Evolutionary conservation across 2,797 vertebrate genomes (phyloP).

Genomic region (Molothrus ater): DNA sequence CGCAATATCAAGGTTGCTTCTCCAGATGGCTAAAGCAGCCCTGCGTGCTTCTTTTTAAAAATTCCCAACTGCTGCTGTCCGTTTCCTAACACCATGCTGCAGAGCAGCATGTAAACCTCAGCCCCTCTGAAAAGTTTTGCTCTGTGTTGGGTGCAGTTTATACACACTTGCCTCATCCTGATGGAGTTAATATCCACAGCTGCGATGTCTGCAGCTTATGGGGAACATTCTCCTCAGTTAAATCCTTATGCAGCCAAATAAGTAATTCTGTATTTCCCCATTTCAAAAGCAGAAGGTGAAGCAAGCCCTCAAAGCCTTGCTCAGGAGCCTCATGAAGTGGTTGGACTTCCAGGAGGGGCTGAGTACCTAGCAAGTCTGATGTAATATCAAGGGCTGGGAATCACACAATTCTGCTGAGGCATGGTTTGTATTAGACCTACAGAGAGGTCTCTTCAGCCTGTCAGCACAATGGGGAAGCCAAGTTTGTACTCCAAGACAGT

Average conservation of each 20-base stretch:
- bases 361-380: background rate
- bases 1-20: background rate
- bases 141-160: background rate
- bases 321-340: background rate
- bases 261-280: background rate
- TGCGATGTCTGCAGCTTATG: background rate
- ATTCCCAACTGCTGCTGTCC: background rate
- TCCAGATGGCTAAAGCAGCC: constrained; percentile 26
- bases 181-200: background rate
- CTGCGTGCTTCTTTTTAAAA: constrained; percentile 3
- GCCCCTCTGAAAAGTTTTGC: background rate
- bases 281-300: background rate
- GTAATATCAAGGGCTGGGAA: background rate
- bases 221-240: background rate
- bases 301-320: background rate
- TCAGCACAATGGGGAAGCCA: background rate
- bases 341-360: background rate
- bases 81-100: background rate
- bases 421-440: background rate
- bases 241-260: background rate
- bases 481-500: background rate
- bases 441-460: background rate
- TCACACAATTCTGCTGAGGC: background rate
- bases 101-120: background rate
- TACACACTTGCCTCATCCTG: background rate